These are phyloP conservation scores for Origma solitaria DNA, from an alignment of 2,113 vertebrate species.

Conservation along the genomic window DNA sequence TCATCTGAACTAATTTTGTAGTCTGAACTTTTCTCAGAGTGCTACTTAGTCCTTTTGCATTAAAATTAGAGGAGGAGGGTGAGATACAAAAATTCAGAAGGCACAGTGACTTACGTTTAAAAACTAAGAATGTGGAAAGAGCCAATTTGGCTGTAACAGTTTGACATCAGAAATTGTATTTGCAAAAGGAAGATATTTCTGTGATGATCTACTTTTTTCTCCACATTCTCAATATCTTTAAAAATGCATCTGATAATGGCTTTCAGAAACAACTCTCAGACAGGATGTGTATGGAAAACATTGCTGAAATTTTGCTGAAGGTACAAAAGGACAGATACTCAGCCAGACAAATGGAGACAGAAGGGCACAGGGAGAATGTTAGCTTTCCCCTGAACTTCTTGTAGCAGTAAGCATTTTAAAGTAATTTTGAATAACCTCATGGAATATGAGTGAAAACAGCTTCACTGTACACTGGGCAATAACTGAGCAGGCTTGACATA, in stretches of 20 bases:
- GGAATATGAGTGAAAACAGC: not conserved
- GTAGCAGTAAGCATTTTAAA: constrained; percentile 31
- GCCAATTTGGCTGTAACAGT: not conserved
- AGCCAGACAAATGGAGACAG: constrained; percentile 20
- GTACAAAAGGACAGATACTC: constrained; percentile 28
- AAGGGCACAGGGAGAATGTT: not conserved
- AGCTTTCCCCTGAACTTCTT: constrained; percentile 3
- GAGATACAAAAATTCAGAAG: not conserved
- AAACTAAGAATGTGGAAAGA: not conserved
- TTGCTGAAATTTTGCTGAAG: not conserved
- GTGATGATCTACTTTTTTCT: not conserved
- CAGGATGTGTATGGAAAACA: not conserved
- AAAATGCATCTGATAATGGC: not conserved
- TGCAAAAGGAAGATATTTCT: not conserved
- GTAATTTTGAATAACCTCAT: constrained; percentile 38
- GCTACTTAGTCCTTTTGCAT: not conserved
- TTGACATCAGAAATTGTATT: not conserved
- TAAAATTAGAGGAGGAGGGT: not conserved
- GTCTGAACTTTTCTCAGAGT: not conserved
- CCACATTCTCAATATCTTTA: not conserved
- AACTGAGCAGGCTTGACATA: constrained; percentile 17
- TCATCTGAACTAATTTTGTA: not conserved
- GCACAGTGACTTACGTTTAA: not conserved
- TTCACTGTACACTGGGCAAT: constrained; percentile 3
- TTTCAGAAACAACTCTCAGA: not conserved